Base-by-base conservation (phyloP, 2,888 invertebrate genomes). In the Liodrosophila aerea region DNA sequence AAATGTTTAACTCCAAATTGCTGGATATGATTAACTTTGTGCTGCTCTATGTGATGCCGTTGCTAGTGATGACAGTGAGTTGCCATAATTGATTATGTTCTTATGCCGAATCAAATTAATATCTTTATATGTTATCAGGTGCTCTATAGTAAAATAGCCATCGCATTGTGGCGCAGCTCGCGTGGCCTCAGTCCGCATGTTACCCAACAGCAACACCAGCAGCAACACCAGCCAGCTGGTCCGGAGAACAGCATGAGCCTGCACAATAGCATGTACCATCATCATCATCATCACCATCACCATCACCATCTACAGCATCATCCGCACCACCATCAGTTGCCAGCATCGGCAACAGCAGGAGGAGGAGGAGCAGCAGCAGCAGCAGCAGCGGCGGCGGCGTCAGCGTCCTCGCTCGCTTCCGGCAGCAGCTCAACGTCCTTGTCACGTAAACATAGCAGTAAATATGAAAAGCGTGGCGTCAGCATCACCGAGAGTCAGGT, bases 11-110 rank as follows among this genome's bases (percentile, higher is more conserved):
- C 88, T 95, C 95, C 0, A 93, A 95, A 85, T 87, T 95, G 34
- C 93, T 95, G 87, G 95, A 96, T 87, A 93, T 94, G 89, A 93
- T 95, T 68, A 96, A 96, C 90, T 95, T 97, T 82, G 93, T 94
- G 4, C 91, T 97, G 7, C 93, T 97, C 63, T 97, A 97, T 89
- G 92, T 95, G 36, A 91, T 96, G 33, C 97, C 97, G 0, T 90
- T 97, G 46, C 91, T 93, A 45, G 93, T 96, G 18, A 96, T 97
- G 93, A 93, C 93, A 91, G 94, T 94, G 87, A 92, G 93, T 90
- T 2, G 22, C n/a, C n/a, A n/a, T n/a, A n/a, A 22, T 22, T 22
- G 22, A 22, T 2, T 22, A 5, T n/a, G n/a, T n/a, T n/a, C n/a
- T 11, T 11, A 15, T 2, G 12, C 22, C 11, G n/a, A 7, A 40